Percentiles rank a stretch among this genome's conserved stretches.
phyloP scores from a whole-genome alignment of 2,113 vertebrate genomes.

The Rhizomys pruinosus region DNA sequence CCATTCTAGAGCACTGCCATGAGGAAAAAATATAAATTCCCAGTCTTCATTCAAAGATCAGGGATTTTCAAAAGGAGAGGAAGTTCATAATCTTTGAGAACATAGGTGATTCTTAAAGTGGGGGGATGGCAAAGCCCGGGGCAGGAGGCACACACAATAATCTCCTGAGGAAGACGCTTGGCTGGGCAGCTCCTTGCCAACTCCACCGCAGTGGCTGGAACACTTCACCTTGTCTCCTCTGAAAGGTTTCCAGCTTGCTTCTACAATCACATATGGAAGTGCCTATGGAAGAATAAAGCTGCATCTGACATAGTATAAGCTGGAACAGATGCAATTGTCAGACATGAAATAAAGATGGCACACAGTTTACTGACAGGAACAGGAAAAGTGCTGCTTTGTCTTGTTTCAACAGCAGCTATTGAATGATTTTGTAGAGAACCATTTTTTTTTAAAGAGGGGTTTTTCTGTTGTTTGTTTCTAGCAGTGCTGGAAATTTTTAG shows the following conservation, averaged over 20 bases:
- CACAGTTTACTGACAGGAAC: neutral
- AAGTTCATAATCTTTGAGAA: too few relatives aligned
- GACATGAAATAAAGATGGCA: neutral
- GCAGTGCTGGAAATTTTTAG: slow-evolving; percentile 31
- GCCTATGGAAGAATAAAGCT: neutral
- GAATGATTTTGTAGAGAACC: neutral
- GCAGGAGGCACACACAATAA: neutral
- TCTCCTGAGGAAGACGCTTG: neutral
- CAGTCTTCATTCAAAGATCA: slow-evolving; percentile 30
- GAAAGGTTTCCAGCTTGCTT: neutral
- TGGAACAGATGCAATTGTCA: neutral
- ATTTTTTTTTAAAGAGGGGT: too few relatives aligned
- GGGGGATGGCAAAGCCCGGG: neutral
- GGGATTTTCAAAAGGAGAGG: neutral
- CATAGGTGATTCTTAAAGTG: neutral
- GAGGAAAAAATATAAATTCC: neutral
- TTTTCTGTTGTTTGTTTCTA: too few relatives aligned
- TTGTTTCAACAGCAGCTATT: slow-evolving; percentile 28
- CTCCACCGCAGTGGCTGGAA: neutral
- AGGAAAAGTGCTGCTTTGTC: slow-evolving; percentile 16
- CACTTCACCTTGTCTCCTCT: neutral
- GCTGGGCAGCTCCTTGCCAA: neutral
- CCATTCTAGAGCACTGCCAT: neutral
- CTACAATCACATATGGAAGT: neutral
- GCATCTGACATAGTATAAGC: neutral